Conservation (phyloP, 1,140 invertebrate species). For the Drosophila teissieri region DNA sequence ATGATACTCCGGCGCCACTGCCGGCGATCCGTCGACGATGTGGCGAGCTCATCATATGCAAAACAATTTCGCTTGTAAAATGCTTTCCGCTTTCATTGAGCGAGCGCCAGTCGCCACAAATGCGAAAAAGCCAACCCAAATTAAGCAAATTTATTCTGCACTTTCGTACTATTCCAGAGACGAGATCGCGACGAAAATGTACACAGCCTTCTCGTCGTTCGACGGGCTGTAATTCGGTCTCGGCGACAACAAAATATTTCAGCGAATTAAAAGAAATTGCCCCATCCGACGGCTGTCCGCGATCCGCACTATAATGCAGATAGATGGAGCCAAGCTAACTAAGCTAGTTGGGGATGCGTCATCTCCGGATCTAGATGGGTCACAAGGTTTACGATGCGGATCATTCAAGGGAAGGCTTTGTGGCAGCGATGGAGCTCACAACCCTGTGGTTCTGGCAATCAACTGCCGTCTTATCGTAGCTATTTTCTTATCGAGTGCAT, state of each 20-base stretch:
- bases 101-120: constrained; percentile 22
- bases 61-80: constrained; percentile 45
- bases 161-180: constrained; percentile 40
- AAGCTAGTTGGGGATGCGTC: constrained; percentile 21
- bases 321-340: constrained; percentile 62
- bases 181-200: constrained; percentile 8
- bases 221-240: constrained; percentile 37
- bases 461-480: background rate
- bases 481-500: constrained; percentile 1
- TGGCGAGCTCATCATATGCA: constrained; percentile 64
- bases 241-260: constrained; percentile 73
- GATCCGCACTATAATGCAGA: constrained; percentile 43
- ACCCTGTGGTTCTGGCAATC: background rate
- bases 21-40: constrained; percentile 40
- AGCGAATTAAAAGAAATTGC: constrained; percentile 82
- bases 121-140: constrained; percentile 39
- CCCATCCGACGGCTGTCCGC: constrained; percentile 63
- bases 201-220: constrained; percentile 19
- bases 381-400: constrained; percentile 4
- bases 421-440: background rate
- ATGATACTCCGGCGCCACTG: constrained; percentile 25
- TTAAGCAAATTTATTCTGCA: constrained; percentile 75
- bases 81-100: constrained; percentile 74
- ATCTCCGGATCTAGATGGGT: constrained; percentile 5
- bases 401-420: constrained; percentile 37